Conservation (phyloP, 2,113 vertebrate species). For the Brachyhypopomus occidentalis region DNA sequence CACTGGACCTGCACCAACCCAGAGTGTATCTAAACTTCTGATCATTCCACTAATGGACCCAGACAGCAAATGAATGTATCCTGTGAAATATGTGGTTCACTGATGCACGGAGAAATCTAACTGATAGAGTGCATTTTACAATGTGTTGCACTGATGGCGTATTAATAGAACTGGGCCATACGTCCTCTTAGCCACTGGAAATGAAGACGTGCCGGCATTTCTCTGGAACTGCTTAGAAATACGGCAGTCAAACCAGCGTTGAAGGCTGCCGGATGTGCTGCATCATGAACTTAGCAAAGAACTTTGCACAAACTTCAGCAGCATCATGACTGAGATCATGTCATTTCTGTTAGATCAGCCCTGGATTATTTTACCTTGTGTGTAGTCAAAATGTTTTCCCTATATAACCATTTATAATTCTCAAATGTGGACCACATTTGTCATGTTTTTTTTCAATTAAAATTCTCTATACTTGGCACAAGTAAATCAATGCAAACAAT, state of each 20-base stretch:
- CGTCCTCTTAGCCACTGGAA: neutral
- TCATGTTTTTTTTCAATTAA: neutral
- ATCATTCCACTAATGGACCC: constrained; percentile 34
- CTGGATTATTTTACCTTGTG: too few relatives aligned
- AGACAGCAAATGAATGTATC: constrained; percentile 34
- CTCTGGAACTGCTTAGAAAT: neutral
- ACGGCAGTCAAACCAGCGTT: neutral
- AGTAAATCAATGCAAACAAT: neutral
- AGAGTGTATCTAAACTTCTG: constrained; percentile 33
- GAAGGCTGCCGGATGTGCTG: neutral
- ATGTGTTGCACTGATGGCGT: neutral
- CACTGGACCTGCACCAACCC: constrained; percentile 7
- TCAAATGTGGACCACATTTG: neutral
- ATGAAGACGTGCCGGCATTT: neutral
- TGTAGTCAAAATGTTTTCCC: neutral
- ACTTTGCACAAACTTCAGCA: neutral
- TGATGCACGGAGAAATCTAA: neutral
- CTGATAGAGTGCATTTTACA: neutral
- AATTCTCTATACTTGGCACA: too few relatives aligned
- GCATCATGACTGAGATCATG: neutral
- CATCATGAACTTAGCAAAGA: neutral
- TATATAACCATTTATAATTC: neutral
- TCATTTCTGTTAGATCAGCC: neutral
- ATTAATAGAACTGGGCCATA: neutral
- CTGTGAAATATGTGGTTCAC: constrained; percentile 5